phyloP scores from a whole-genome alignment of 2,888 invertebrate species.

The Allygus modestus region DNA sequence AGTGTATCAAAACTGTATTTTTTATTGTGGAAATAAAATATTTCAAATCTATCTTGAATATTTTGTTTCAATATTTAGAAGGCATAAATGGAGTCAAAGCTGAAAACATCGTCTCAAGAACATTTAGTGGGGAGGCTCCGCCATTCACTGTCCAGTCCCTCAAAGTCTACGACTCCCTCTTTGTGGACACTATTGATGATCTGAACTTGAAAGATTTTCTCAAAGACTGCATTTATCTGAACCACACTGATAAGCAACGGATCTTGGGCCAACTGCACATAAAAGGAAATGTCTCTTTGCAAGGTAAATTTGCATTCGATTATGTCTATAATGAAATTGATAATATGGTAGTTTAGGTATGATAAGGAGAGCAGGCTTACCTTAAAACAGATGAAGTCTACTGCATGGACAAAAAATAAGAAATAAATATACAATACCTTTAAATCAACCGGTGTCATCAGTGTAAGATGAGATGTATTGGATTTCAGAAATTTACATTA shows the following conservation, averaged over 20 bases:
- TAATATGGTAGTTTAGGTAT: no score
- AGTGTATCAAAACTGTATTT: no score
- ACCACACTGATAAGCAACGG: background rate
- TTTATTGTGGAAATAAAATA: no score
- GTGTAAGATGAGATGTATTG: no score
- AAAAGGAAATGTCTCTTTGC: slow-evolving; percentile 21
- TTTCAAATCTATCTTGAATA: no score
- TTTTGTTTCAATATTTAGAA: background rate
- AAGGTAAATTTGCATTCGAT: background rate
- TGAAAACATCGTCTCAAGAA: slow-evolving; percentile 16
- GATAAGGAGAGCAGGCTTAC: no score
- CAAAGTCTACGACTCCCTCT: background rate
- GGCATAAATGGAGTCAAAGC: slow-evolving; percentile 27
- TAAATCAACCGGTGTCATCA: no score
- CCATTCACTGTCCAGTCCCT: background rate
- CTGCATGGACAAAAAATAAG: no score
- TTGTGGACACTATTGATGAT: background rate
- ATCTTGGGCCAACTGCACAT: background rate
- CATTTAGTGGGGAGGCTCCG: background rate
- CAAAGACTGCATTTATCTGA: slow-evolving; percentile 16
- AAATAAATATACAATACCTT: no score
- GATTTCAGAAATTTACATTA: no score
- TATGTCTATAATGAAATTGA: no score
- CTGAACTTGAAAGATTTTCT: slow-evolving; percentile 1
- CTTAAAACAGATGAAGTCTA: no score